Conservation (phyloP, 2,888 invertebrate genomes). For the Drosophila maculinotata region DNA sequence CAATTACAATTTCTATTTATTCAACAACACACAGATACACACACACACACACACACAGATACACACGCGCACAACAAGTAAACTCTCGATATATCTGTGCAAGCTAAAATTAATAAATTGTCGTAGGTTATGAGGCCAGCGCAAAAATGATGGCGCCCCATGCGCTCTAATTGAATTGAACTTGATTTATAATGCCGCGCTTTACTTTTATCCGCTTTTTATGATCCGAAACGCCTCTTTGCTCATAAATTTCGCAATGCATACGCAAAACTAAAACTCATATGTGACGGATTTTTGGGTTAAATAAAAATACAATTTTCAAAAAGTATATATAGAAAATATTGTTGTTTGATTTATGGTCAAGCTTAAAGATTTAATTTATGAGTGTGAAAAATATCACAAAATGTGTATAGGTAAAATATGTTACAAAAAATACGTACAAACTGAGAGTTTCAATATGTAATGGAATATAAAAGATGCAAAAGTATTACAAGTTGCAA, state of each 20-base stretch:
- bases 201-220: conserved; percentile 62
- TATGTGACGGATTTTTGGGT: conserved; percentile 12
- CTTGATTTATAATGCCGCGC: conserved; percentile 69
- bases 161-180: conserved; percentile 75
- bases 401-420: not conserved
- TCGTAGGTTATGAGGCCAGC: conserved; percentile 75
- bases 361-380: conserved; percentile 43
- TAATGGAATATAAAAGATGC: not conserved
- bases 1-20: conserved; percentile 53
- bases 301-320: conserved; percentile 8
- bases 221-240: conserved; percentile 42
- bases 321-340: conserved; percentile 24
- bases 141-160: conserved; percentile 60
- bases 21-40: conserved; percentile 11
- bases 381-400: conserved; percentile 16
- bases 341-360: conserved; percentile 57
- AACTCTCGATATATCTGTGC: conserved; percentile 10
- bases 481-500: too few species aligned
- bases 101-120: conserved; percentile 70
- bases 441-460: not conserved
- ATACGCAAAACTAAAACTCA: conserved; percentile 24
- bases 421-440: not conserved
- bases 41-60: not conserved
- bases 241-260: conserved; percentile 42
- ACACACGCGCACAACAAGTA: conserved; percentile 2